Conservation (phyloP, 1,140 invertebrate species). For the Brachionus angularis region DNA sequence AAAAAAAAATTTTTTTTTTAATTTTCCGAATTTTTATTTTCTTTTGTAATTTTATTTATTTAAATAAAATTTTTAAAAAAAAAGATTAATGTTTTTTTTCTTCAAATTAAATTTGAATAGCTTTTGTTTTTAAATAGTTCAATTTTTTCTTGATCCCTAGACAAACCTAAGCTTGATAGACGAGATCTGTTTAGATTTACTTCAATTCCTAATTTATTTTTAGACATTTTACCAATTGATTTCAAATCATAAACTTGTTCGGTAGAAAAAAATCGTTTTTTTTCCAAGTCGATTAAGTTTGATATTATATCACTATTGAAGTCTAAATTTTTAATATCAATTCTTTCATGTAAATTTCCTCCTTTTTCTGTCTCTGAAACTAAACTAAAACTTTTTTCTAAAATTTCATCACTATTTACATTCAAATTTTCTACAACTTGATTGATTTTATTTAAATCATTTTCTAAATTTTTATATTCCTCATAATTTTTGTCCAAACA, state of each 20-base stretch:
- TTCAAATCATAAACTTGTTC: slow-evolving; percentile 27
- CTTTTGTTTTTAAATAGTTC: background rate
- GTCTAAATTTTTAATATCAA: slow-evolving; percentile 13
- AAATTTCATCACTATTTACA: background rate
- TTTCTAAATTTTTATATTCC: background rate
- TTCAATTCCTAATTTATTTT: background rate
- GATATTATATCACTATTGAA: slow-evolving; percentile 7
- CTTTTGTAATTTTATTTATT: too few relatives aligned
- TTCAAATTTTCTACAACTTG: slow-evolving; percentile 7
- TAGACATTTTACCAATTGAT: slow-evolving; percentile 20
- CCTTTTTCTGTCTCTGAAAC: background rate
- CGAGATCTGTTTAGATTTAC: background rate
- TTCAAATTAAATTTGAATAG: background rate
- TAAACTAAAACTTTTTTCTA: background rate
- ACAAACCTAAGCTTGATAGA: background rate
- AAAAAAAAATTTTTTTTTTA: too few relatives aligned
- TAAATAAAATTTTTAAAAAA: too few relatives aligned
- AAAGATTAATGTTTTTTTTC: too few relatives aligned
- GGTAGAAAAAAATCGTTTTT: slow-evolving; percentile 10
- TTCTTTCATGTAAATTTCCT: too few relatives aligned
- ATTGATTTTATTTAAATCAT: slow-evolving; percentile 12
- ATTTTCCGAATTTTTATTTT: too few relatives aligned
- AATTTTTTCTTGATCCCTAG: background rate
- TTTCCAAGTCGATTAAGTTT: slow-evolving; percentile 22
- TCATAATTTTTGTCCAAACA: background rate